Evolutionary conservation across 2,888 invertebrate species (phyloP).

Genomic region (Polia nebulosa): DNA sequence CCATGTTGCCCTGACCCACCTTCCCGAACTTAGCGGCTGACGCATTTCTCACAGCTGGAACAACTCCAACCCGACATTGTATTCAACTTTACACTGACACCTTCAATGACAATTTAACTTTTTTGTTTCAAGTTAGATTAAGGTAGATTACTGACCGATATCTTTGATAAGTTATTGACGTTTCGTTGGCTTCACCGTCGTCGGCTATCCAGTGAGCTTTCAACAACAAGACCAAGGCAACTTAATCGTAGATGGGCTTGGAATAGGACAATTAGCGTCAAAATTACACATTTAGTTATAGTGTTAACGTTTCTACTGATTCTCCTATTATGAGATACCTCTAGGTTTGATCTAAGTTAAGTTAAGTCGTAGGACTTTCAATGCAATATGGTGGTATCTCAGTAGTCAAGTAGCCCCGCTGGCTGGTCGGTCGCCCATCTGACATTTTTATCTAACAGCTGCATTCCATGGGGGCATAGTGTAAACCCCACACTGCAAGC

Average conservation of each 20-base stretch:
- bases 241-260: not conserved
- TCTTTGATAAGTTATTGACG: constrained; percentile 6
- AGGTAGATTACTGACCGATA: constrained; percentile 21
- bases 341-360: no score
- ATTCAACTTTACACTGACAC: constrained; percentile 37
- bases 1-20: not conserved
- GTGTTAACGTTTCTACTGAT: not conserved
- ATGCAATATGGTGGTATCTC: not conserved
- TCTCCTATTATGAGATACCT: no score
- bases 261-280: not conserved
- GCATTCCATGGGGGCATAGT: constrained; percentile 26
- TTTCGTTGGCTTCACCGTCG: not conserved
- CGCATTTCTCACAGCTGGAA: not conserved
- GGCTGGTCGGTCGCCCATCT: not conserved
- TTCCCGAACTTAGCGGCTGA: constrained; percentile 3
- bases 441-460: constrained; percentile 4
- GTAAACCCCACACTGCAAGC: not conserved
- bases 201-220: not conserved
- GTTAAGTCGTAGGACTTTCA: not conserved
- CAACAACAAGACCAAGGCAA: not conserved
- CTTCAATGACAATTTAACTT: constrained; percentile 50
- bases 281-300: not conserved
- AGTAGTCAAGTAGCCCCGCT: not conserved
- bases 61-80: constrained; percentile 6
- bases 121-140: constrained; percentile 24